A percentile compares a stretch with the other conserved stretches of the same genome.
Conservation (phyloP, 2,797 vertebrate genomes). For the Xerus rutilus region DNA sequence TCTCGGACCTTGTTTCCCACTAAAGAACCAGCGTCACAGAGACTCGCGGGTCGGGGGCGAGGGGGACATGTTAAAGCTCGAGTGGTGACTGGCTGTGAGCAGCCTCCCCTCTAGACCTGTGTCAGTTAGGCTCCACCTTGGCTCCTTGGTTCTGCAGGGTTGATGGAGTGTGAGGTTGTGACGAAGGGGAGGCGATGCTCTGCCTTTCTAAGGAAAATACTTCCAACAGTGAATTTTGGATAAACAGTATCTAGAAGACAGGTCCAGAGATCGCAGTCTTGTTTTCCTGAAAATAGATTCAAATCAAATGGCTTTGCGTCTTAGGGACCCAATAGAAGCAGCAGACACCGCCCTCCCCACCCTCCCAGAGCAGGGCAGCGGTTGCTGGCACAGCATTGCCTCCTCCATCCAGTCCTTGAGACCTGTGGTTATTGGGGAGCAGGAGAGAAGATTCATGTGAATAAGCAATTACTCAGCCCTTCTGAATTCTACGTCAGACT, state of each 20-base stretch:
- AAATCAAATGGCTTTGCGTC: not conserved
- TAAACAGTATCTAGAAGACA: not conserved
- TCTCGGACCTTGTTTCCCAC: not conserved
- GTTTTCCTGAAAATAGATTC: not conserved
- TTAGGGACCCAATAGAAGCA: not conserved
- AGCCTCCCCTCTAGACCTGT: not conserved
- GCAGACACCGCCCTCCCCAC: not conserved
- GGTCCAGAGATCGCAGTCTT: not conserved
- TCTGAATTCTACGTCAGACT: not conserved
- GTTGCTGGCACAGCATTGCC: not conserved
- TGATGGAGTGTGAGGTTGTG: not conserved
- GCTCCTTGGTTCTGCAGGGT: not conserved
- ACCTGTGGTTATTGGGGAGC: not conserved
- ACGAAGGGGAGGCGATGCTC: not conserved
- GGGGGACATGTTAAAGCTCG: not conserved
- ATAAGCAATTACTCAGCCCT: not conserved
- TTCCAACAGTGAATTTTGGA: not conserved
- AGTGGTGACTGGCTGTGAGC: not conserved
- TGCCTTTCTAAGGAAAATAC: not conserved
- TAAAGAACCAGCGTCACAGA: no score
- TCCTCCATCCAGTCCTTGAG: not conserved
- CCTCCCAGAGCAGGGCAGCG: not conserved
- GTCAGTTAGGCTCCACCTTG: not conserved
- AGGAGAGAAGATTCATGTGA: not conserved
- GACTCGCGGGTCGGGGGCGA: not conserved